Evolutionary conservation across 2,888 invertebrate species (phyloP), one percentile per base, ranked within the genome.

Genomic region (Lasioglossum oenotherae): DNA sequence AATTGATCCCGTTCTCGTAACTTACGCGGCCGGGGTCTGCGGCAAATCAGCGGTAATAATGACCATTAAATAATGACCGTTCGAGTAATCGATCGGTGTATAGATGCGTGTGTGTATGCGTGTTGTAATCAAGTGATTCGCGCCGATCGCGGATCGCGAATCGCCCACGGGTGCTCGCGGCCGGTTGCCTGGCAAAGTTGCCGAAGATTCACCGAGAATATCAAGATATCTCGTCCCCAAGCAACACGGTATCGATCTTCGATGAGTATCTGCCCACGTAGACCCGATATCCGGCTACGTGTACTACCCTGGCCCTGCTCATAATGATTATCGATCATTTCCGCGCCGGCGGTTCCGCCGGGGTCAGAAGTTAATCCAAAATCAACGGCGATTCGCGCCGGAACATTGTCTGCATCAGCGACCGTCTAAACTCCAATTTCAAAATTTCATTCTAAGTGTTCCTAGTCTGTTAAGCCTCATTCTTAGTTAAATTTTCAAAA

Each of bases 1-100:
- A 93, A 94, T 94, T 93, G 90, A 84, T 90, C 92, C n/a, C 92
- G 92, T 57, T 57, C 85, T 91, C 92, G 90, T 93, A 93, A 94
- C 93, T 92, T 92, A 91, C 87, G 82, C 38, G 41, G 71, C 35
- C 67, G 38, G 82, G 92, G 91, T 92, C 91, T 90, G 90, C 91
- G 93, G 90, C 91, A 93, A 93, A 93, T 95, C 93, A 67, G 93
- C 92, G 92, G 92, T 91, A 92, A 93, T 94, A 93, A 94, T 92
- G 93, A 93, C 89, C 89, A 89, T 91, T 93, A 94, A 94, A 92
- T 93, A 93, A 93, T 92, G 93, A 94, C 91, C 89, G 83, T 87
- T 82, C 91, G 86, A 76, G 64, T 74, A 83, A 89, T 89, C 87
- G 89, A 85, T 80, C 86, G 12, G 27, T 27, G 14, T 6, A 19